Evolutionary conservation across 2,113 vertebrate genomes (phyloP), one percentile per base, ranked within the genome.

Genomic region (Indicator maculatus): DNA sequence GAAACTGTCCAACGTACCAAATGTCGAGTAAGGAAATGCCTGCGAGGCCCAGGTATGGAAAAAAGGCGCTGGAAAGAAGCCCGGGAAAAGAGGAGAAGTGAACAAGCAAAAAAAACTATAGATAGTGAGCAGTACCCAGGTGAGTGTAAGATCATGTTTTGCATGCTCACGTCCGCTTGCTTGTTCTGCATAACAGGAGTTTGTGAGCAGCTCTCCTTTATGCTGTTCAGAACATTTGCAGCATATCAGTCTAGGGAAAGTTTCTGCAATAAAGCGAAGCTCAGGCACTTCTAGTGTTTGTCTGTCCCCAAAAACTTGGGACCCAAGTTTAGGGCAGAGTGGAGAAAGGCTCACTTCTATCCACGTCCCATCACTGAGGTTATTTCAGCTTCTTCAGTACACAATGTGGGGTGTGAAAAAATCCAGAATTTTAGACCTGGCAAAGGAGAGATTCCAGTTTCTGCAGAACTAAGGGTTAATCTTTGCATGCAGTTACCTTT

Each of bases 1-100:
- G 99, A 99, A 97, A 98, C 98, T 2, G 98, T 99, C 20, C 99
- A 99, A 88, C 98, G 99, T 10, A 98, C 98, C 60, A 99, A 99
- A 76, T 99, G 99, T 93, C 99, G 99, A 70, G 71, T 99, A 65
- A 98, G 98, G 75, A 99, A 99, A 90, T 99, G 99, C 95, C 98
- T 96, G 87, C 97, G 98, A 74, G 98, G 98, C 23, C 96, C 98
- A 60, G 98, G 98, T 5, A 93, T 98, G 16, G 99, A 99, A 55
- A 99, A 98, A 93, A 98, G 98, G 90, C 98, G 98, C 60, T 98
- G 99, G 97, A 99, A 98, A 93, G 99, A 99, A 66, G 98, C 98
- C 24, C 97, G 99, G 4, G 99, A 99, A 93, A 99, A 99, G 91
- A 97, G 98, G 83, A 98, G 98, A 95, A 99, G 98, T 14, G 99